Percentiles rank a stretch among this genome's conserved stretches.
Conservation (phyloP, 2,797 vertebrate genomes). For the Echiichthys vipera region DNA sequence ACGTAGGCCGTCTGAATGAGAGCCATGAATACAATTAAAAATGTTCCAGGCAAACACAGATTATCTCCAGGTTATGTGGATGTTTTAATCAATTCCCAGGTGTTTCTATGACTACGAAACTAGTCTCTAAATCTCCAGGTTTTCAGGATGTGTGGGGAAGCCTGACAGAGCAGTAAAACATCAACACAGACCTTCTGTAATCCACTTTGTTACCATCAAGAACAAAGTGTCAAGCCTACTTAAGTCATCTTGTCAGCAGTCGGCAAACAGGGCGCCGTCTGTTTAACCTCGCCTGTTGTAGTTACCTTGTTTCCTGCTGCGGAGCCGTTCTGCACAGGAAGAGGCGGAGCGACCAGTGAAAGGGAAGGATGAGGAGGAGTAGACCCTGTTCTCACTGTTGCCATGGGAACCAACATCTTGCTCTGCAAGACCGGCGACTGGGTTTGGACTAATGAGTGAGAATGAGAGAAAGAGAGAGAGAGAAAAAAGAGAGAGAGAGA, state of each 20-base stretch:
- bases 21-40: no score
- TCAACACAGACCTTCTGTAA: neutral
- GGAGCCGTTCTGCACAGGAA: conserved; percentile 91
- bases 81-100: no score
- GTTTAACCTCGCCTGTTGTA: neutral
- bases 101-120: no score
- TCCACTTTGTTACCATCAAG: neutral
- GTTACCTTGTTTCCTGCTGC: conserved; percentile 90
- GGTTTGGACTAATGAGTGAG: conserved; percentile 83
- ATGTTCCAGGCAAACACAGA: no score
- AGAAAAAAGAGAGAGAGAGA: conserved; percentile 26
- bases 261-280: neutral
- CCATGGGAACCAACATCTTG: conserved; percentile 92
- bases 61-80: no score
- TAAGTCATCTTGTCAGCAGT: neutral
- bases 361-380: conserved; percentile 85
- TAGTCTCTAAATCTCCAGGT: no score
- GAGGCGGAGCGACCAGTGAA: conserved; percentile 88
- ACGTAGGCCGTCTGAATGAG: no score
- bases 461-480: conserved; percentile 29
- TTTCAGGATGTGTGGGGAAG: no score
- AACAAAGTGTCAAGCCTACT: neutral
- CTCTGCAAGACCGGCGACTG: conserved; percentile 89
- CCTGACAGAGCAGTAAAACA: neutral
- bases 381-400: conserved; percentile 88